phyloP scores from a whole-genome alignment of 2,888 invertebrate species.

The Drosophila kambysellisi region DNA sequence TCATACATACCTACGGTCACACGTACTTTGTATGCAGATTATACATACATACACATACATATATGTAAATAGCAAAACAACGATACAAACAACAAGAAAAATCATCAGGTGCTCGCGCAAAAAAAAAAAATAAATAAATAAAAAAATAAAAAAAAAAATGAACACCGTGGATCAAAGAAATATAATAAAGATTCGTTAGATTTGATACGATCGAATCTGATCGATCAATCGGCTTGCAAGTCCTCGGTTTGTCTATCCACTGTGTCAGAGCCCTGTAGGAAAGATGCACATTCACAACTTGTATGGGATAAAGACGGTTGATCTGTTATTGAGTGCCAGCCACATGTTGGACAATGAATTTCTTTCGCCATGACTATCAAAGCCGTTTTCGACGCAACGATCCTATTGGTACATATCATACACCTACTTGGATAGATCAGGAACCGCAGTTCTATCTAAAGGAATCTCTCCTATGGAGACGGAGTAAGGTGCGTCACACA shows the following conservation, averaged over 20 bases:
- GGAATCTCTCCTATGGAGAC: conserved; percentile 57
- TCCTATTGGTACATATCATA: conserved; percentile 61
- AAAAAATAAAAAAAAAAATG: not conserved
- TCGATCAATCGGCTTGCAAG: not conserved
- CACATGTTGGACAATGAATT: conserved; percentile 80
- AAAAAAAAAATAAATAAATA: not conserved
- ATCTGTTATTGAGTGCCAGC: conserved; percentile 33
- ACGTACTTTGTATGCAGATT: conserved; percentile 32
- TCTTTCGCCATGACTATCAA: conserved; percentile 83
- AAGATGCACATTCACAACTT: conserved; percentile 43
- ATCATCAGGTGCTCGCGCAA: not conserved
- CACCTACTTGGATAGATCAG: conserved; percentile 66
- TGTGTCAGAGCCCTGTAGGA: conserved; percentile 13
- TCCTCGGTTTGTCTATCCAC: not conserved
- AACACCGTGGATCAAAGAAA: not conserved
- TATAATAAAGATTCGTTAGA: not conserved
- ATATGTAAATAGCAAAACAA: conserved; percentile 3
- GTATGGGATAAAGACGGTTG: conserved; percentile 37
- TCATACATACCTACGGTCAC: conserved; percentile 28
- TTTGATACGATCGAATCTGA: not conserved
- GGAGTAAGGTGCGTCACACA: conserved; percentile 63
- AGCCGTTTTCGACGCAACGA: conserved; percentile 82
- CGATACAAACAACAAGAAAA: conserved; percentile 1
- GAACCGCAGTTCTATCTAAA: conserved; percentile 47
- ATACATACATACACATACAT: conserved; percentile 7